These are phyloP conservation scores for Iselma pallidipennis DNA, from an alignment of 2,888 invertebrate genomes.

Conservation along the genomic window DNA sequence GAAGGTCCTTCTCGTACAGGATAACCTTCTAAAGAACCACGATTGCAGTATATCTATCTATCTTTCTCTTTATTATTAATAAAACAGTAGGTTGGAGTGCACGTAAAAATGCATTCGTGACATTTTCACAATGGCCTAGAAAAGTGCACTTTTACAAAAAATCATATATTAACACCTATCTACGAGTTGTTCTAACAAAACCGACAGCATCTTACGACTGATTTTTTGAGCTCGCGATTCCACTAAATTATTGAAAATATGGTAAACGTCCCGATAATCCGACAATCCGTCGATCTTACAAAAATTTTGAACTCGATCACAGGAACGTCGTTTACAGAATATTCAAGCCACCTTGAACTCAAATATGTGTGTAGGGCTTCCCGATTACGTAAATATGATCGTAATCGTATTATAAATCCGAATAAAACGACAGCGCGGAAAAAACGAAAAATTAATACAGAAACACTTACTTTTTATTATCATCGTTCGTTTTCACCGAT, in stretches of 20 bases:
- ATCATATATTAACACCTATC: constrained; percentile 2
- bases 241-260: too few species aligned
- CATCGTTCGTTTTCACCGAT: constrained; percentile 68
- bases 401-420: background rate
- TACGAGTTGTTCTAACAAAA: background rate
- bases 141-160: constrained; percentile 39
- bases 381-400: constrained; percentile 34
- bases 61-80: constrained; percentile 1
- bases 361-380: constrained; percentile 38
- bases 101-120: constrained; percentile 41
- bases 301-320: too few species aligned
- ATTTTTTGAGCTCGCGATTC: too few species aligned
- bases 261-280: too few species aligned
- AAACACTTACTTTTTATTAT: constrained; percentile 68
- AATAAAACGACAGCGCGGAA: background rate
- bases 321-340: background rate
- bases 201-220: too few species aligned
- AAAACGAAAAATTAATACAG: background rate
- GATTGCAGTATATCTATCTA: background rate
- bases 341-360: constrained; percentile 46
- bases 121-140: constrained; percentile 40
- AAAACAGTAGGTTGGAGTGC: constrained; percentile 28
- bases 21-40: constrained; percentile 23
- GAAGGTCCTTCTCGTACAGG: constrained; percentile 20
- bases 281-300: too few species aligned